phyloP scores from a whole-genome alignment of 2,113 vertebrate species.

The Peromyscus leucopus region DNA sequence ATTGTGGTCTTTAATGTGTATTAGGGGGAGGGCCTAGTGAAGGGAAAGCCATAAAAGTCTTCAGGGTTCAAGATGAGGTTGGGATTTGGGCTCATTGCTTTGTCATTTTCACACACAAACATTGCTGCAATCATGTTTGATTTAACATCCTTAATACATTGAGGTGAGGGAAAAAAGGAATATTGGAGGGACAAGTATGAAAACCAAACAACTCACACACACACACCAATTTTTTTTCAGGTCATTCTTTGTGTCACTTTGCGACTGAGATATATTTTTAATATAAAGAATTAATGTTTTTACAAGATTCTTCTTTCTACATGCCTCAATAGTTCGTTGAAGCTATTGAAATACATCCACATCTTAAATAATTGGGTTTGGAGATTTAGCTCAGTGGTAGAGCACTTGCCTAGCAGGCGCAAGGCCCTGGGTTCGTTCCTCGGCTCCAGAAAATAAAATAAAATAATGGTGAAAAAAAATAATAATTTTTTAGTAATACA shows the following conservation, averaged over 20 bases:
- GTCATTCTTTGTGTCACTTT: background rate
- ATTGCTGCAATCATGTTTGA: conserved; percentile 88
- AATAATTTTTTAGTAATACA: conserved; percentile 22
- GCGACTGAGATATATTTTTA: conserved; percentile 62
- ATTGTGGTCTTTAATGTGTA: conserved; percentile 94
- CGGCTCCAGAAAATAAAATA: too few relatives aligned
- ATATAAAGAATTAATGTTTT: conserved; percentile 50
- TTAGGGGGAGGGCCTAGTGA: conserved; percentile 86
- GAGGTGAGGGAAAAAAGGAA: conserved; percentile 86
- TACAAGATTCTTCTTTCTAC: conserved; percentile 50
- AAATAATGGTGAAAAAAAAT: too few relatives aligned
- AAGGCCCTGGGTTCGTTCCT: too few relatives aligned
- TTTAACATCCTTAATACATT: conserved; percentile 88
- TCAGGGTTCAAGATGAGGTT: conserved; percentile 94
- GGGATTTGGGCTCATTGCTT: conserved; percentile 87
- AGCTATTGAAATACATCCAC: conserved; percentile 46
- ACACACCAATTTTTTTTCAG: conserved; percentile 18
- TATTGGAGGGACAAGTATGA: conserved; percentile 79
- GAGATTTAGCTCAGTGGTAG: too few relatives aligned
- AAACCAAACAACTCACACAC: conserved; percentile 36
- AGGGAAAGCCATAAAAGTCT: conserved; percentile 89
- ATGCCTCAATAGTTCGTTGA: conserved; percentile 48
- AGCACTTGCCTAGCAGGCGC: too few relatives aligned
- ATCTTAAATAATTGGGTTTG: background rate
- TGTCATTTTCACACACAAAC: conserved; percentile 87